Evolutionary conservation across 2,113 vertebrate genomes (phyloP).

Genomic region (Etia nguti): DNA sequence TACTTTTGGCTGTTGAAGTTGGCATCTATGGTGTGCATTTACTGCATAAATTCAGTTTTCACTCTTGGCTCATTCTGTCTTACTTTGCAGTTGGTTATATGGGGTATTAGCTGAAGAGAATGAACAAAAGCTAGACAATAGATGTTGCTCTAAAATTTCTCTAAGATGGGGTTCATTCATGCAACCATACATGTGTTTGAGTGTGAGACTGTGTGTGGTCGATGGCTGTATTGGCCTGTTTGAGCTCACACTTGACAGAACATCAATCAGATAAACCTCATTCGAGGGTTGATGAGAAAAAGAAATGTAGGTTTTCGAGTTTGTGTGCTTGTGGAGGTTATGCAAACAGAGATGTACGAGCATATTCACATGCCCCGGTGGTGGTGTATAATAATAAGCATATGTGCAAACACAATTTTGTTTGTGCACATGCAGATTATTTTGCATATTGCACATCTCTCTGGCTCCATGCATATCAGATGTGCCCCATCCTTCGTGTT

Average conservation of each 20-base stretch:
- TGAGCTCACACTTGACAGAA: constrained; percentile 34
- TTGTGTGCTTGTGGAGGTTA: not conserved
- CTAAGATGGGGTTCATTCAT: not conserved
- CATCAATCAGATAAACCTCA: constrained; percentile 35
- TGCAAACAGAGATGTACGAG: not conserved
- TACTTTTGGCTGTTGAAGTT: not conserved
- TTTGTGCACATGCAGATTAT: not conserved
- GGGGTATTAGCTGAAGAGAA: not conserved
- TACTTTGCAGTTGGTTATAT: not conserved
- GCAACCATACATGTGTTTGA: not conserved
- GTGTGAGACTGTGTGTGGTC: not conserved
- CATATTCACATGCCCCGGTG: not conserved
- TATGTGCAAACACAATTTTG: not conserved
- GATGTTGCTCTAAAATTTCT: not conserved
- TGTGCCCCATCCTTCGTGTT: not conserved
- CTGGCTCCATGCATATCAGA: not conserved
- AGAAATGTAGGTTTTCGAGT: not conserved
- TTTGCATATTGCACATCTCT: constrained; percentile 11
- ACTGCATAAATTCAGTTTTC: not conserved
- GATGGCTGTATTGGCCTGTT: not conserved
- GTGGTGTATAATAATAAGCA: not conserved
- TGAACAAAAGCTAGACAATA: not conserved
- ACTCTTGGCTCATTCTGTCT: not conserved
- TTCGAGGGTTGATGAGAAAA: constrained; percentile 9
- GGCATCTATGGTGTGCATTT: not conserved